These are phyloP conservation scores for Dryadula phaetusa DNA, from an alignment of 2,888 invertebrate genomes.

Conservation along the genomic window DNA sequence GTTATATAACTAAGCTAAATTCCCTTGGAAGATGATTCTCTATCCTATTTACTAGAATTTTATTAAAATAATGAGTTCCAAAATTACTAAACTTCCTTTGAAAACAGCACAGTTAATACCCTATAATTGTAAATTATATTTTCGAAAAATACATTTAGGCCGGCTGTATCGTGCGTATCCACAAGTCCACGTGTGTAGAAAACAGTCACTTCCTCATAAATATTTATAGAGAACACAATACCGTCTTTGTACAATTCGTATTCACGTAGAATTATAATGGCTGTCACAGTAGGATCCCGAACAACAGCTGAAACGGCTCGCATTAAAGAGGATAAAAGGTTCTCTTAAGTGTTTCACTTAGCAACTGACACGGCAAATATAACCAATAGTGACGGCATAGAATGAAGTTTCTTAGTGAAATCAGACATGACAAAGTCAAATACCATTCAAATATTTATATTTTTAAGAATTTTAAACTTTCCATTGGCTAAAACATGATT, in stretches of 20 bases:
- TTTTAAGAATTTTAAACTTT: constrained; percentile 47
- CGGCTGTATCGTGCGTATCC: constrained; percentile 79
- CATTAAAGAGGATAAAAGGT: constrained; percentile 78
- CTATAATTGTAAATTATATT: constrained; percentile 64
- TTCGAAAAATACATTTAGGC: constrained; percentile 75
- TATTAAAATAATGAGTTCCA: neutral
- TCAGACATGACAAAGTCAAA: constrained; percentile 58
- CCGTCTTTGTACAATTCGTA: constrained; percentile 79
- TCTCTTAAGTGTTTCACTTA: constrained; percentile 74
- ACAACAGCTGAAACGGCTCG: constrained; percentile 79
- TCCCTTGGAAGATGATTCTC: constrained; percentile 37
- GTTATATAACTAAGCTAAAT: constrained; percentile 66
- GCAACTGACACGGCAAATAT: constrained; percentile 75
- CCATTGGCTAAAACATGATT: constrained; percentile 28
- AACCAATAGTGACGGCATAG: constrained; percentile 69
- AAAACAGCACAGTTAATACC: neutral
- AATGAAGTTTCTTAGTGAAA: constrained; percentile 61
- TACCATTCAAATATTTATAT: constrained; percentile 54
- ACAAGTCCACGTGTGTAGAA: constrained; percentile 77
- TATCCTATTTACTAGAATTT: constrained; percentile 10
- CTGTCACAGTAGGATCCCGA: constrained; percentile 79
- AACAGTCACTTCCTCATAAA: constrained; percentile 81
- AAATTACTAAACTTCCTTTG: neutral
- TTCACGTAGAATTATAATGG: constrained; percentile 81
- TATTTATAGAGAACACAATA: constrained; percentile 79